Percentiles rank a stretch among this genome's conserved stretches.
These are phyloP conservation scores for Gopherus evgoodei DNA, from an alignment of 2,113 vertebrate genomes.

Conservation along the genomic window DNA sequence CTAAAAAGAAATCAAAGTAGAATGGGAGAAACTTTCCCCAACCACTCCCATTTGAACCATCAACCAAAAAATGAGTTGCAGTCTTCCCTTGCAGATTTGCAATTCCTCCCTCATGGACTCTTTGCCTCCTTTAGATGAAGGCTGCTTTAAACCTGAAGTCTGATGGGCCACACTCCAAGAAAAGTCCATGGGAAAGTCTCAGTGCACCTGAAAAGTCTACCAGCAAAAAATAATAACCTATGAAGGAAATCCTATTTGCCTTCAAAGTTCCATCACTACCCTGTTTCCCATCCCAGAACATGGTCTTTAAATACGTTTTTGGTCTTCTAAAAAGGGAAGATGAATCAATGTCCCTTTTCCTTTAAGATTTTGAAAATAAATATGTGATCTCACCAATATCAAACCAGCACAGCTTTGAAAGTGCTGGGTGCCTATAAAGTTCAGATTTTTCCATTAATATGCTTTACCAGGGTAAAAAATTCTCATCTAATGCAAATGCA, in stretches of 20 bases:
- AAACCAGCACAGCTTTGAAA: not conserved
- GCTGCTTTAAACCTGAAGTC: not conserved
- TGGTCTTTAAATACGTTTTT: not conserved
- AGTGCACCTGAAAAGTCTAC: not conserved
- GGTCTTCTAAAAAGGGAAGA: not conserved
- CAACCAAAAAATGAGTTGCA: not conserved
- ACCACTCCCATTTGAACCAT: not conserved
- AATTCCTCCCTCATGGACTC: not conserved
- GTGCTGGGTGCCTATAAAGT: not conserved
- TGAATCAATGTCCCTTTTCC: not conserved
- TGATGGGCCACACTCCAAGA: not conserved
- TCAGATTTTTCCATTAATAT: not conserved
- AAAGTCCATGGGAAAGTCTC: not conserved
- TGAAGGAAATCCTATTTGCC: not conserved
- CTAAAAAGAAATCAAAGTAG: not conserved
- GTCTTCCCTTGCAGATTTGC: not conserved
- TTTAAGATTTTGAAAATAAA: not conserved
- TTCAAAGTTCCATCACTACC: not conserved
- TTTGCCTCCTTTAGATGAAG: not conserved
- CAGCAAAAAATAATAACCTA: not conserved
- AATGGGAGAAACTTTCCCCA: not conserved
- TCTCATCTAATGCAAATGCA: not conserved
- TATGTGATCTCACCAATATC: not conserved
- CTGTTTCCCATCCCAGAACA: not conserved
- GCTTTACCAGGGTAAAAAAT: not conserved